Percentiles rank a stretch among this genome's conserved stretches.
Evolutionary conservation across 2,113 vertebrate genomes (phyloP).

Genomic region (Delphinapterus leucas): DNA sequence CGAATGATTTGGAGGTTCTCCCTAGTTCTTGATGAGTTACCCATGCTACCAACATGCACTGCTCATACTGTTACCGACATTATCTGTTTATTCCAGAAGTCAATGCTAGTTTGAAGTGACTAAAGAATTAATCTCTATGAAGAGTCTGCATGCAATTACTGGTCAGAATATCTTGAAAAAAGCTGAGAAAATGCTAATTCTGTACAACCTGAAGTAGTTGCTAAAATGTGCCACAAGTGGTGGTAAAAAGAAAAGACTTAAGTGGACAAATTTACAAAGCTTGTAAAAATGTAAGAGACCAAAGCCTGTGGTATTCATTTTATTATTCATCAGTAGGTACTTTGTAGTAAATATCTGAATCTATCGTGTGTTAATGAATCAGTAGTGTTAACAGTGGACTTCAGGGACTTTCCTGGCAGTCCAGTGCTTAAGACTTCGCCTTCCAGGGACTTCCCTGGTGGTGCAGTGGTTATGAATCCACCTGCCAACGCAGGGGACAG

Average conservation of each 20-base stretch:
- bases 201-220: not conserved
- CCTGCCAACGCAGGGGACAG: too few species aligned
- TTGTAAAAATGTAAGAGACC: not conserved
- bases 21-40: not conserved
- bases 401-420: too few species aligned
- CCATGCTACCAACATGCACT: not conserved
- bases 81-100: not conserved
- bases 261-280: not conserved
- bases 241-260: not conserved
- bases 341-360: not conserved
- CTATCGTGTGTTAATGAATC: not conserved
- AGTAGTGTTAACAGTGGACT: not conserved
- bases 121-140: not conserved
- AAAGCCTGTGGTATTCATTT: not conserved
- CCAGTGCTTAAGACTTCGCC: too few species aligned
- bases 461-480: too few species aligned
- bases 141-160: not conserved
- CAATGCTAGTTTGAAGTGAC: not conserved
- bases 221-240: not conserved
- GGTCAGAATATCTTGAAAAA: constrained; percentile 13
- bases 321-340: not conserved
- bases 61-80: not conserved
- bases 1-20: not conserved
- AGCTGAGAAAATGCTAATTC: constrained; percentile 8
- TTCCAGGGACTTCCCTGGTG: too few species aligned